Base-by-base conservation (phyloP, 2,113 vertebrate genomes). In the Sinosuthora webbiana region DNA sequence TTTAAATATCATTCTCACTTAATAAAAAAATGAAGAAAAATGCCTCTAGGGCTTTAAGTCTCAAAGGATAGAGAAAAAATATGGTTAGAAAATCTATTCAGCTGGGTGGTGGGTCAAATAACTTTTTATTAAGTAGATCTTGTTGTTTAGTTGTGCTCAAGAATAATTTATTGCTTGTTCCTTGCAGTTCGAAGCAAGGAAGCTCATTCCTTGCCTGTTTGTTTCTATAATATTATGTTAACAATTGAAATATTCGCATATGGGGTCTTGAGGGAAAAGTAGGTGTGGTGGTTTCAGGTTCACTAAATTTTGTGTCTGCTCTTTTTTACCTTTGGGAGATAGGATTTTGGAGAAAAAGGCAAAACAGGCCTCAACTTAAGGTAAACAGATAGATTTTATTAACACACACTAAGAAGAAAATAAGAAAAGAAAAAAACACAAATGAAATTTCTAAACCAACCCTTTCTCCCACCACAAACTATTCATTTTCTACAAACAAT, bases 91-190 rank as follows among this genome's bases (percentile, higher is more conserved):
- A 96, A 55, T 78, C 20, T 97, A 80, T 95, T 62, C 87, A 67
- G 28, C 45, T 94, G 82, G 31, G 52, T 87, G 95, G 15, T 0
- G 5, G 30, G 23, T 91, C 90, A 97, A 96, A 95, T 97, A 97
- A 93, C 42, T 71, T 95, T 96, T 95, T 90, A 95, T 91, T 97
- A 97, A 96, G 53, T 93, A 67, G 47, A 49, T 96, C 59, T 96
- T 19, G 13, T 87, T 95, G 87, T 62, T 89, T 86, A 49, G 55
- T 75, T 86, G 17, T 80, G 70, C 27, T 96, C 31, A 93, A 33
- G 35, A 97, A 81, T 94, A 96, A 93, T 42, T 55, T 93, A 67
- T 56, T 86, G 13, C 59, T 65, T 93, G 15, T 79, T 96, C 62
- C 63, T 92, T 91, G 57, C 35, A 84, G 7, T 19, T 87, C 57